Percentiles rank a stretch among this genome's conserved stretches.
Conservation (phyloP, 2,113 vertebrate genomes). For the Garra rufa region DNA sequence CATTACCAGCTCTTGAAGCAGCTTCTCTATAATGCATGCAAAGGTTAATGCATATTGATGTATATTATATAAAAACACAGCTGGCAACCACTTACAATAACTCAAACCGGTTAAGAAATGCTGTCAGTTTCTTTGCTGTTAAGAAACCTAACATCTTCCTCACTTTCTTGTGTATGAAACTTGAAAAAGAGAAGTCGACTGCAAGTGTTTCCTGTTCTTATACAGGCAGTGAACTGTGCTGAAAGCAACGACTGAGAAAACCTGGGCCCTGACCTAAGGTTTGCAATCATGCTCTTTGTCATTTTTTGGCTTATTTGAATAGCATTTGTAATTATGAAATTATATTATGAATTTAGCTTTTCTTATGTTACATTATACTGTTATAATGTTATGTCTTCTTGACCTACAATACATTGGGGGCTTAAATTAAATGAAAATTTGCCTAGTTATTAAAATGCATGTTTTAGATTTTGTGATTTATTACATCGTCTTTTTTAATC, state of each 20-base stretch:
- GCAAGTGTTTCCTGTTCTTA: constrained; percentile 46
- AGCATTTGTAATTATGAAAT: neutral
- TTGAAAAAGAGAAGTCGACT: constrained; percentile 43
- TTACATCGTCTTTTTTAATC: too few relatives aligned
- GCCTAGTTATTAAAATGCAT: neutral
- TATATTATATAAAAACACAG: neutral
- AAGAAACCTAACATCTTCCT: constrained; percentile 14
- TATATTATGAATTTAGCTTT: neutral
- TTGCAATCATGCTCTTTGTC: neutral
- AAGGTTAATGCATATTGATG: neutral
- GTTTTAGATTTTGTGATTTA: neutral
- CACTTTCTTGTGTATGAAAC: constrained; percentile 7
- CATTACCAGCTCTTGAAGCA: neutral
- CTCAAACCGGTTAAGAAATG: neutral
- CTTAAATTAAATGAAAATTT: neutral
- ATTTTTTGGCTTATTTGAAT: neutral
- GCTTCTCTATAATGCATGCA: neutral
- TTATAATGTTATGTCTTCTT: neutral
- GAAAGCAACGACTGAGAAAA: neutral
- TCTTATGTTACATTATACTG: neutral
- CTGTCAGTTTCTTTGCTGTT: neutral
- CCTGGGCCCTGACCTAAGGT: neutral
- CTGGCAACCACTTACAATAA: neutral
- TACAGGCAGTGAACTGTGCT: neutral
- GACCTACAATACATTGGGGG: neutral